Conservation (phyloP, 2,797 vertebrate species). For the Semaprochilodus insignis region DNA sequence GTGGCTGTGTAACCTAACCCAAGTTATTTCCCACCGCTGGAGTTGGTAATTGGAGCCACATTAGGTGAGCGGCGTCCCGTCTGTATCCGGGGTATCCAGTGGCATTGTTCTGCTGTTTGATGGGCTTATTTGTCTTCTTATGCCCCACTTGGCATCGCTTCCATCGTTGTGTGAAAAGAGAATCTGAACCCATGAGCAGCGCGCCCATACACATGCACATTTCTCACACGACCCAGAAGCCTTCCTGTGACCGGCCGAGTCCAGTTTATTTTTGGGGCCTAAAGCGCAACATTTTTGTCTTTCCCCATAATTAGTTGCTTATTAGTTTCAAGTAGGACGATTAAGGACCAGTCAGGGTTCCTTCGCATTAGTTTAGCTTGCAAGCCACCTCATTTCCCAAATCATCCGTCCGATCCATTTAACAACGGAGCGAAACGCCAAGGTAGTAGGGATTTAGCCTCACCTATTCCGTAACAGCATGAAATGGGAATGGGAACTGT, state of each 20-base stretch:
- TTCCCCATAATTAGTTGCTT: constrained; percentile 6
- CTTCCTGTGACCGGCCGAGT: not conserved
- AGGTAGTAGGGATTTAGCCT: not conserved
- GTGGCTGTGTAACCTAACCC: constrained; percentile 60
- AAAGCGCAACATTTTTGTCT: not conserved
- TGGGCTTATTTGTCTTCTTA: constrained; percentile 48
- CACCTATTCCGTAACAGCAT: not conserved
- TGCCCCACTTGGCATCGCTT: constrained; percentile 55
- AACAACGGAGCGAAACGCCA: not conserved
- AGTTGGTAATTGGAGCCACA: constrained; percentile 33
- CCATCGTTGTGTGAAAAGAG: constrained; percentile 30
- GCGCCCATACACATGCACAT: constrained; percentile 13
- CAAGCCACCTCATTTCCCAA: not conserved
- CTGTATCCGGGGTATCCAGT: constrained; percentile 48
- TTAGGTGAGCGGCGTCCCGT: constrained; percentile 49
- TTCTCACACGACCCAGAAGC: constrained; percentile 3
- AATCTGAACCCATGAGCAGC: constrained; percentile 35
- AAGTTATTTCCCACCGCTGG: constrained; percentile 44
- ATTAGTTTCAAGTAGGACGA: not conserved
- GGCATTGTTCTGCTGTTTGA: constrained; percentile 46
- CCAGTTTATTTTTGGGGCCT: not conserved
- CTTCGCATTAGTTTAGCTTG: not conserved
- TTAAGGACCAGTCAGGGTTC: constrained; percentile 4
- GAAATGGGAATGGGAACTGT: too few species aligned
- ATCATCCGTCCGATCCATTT: not conserved